Base-by-base conservation (phyloP, 2,888 invertebrate genomes). In the Nemoura dubitans region DNA sequence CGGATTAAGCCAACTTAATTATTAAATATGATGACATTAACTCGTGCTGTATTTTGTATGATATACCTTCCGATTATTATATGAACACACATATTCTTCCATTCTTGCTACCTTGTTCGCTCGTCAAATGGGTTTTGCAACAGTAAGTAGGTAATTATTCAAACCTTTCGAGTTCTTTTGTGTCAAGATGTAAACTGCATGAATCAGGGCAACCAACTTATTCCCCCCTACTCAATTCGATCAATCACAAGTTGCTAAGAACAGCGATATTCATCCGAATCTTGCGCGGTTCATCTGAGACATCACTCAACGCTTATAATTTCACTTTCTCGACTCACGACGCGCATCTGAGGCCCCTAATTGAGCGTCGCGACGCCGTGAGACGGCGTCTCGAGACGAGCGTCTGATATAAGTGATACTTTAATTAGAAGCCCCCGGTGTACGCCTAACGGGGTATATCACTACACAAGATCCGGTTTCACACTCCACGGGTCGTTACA, bases 351-450 rank as follows among this genome's bases (percentile, higher is more conserved):
- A 59, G 59, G 59, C 59, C 21, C 59, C 59, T 59, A 59, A 59
- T 59, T 59, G 59, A 59, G 59, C 59, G 59, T 59, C 59, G 59
- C 59, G 59, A 59, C 59, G 59, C 59, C 59, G 59, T 7, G 59
- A 10, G 59, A 59, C 59, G 59, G 16, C 59, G 59, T 21, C 59
- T 59, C 14, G 21, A 59, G 59, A 10, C 59, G 21, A 10, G 59
- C 59, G 59, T 59, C 59, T 59, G 59, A 59, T 59, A 59, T 59
- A 59, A 59, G 59, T 59, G 59, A 59, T 59, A 59, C 59, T 59
- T 59, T 59, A 59, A 59, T 59, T 59, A 59, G 59, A 59, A 21
- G 16, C 59, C 59, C 59, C 59, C 59, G 59, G 16, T 36, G 36
- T 21, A 59, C 16, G 59, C 59, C 59, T 59, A 59, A 59, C 59